These are phyloP conservation scores for Eristalis tenax DNA, from an alignment of 2,888 invertebrate genomes.

Conservation along the genomic window DNA sequence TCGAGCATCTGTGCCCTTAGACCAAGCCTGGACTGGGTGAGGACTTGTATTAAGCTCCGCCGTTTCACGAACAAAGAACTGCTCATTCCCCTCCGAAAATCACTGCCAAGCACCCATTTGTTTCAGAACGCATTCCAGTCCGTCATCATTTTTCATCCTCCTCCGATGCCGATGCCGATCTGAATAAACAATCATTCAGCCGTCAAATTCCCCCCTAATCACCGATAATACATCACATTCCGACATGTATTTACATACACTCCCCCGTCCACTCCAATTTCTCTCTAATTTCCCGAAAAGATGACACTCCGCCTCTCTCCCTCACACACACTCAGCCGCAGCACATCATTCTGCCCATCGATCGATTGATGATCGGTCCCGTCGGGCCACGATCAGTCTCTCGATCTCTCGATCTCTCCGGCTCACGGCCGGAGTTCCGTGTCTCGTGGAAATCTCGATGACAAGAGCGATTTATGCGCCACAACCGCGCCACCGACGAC, in stretches of 20 bases:
- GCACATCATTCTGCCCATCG: conserved; percentile 18
- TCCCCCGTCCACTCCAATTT: conserved; percentile 35
- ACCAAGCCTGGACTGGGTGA: no score
- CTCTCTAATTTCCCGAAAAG: conserved; percentile 30
- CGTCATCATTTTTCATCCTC: conserved; percentile 51
- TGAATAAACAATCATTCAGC: conserved; percentile 52
- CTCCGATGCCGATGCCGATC: conserved; percentile 28
- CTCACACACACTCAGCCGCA: neutral
- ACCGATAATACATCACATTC: conserved; percentile 59
- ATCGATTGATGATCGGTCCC: conserved; percentile 54
- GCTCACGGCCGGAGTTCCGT: neutral
- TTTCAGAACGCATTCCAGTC: conserved; percentile 36
- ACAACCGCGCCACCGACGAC: conserved; percentile 5
- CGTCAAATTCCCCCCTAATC: conserved; percentile 58
- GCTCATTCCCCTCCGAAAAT: neutral
- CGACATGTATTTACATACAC: conserved; percentile 33
- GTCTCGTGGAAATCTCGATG: conserved; percentile 37
- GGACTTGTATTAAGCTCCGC: no score
- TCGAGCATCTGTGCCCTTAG: no score
- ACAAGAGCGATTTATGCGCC: conserved; percentile 40
- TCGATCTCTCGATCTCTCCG: neutral
- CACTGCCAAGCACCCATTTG: conserved; percentile 11
- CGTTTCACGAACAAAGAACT: neutral
- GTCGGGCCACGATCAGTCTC: conserved; percentile 46
- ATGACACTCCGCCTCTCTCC: conserved; percentile 30